Evolutionary conservation across 2,113 vertebrate genomes (phyloP), one percentile per base, ranked within the genome.

Genomic region (Pangasianodon gigas): DNA sequence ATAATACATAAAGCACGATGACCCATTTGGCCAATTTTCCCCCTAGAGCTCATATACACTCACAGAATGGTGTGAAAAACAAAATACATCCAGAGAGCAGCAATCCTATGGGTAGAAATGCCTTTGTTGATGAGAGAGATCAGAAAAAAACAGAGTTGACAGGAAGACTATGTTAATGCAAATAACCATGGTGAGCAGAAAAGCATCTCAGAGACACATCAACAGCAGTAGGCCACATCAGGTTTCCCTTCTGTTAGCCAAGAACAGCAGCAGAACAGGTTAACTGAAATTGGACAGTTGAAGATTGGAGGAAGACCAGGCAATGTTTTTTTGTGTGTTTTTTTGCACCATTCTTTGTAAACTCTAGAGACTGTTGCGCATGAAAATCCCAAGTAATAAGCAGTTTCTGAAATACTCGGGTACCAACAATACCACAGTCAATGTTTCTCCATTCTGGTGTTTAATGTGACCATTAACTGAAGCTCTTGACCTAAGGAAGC

Each of bases 391-490:
- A 37, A 37, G 37, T 71, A 71, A 37, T 37, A 6, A 37, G 14
- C n/a, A 71, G 24, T 65, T 65, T 65, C 60, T 11, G 60, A 65
- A 65, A 26, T 11, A 26, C 26, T 29, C 60, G 3, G 14, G 18
- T 26, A 21, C 56, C 56, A 58, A 21, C 19, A 5, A 21, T 58
- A 5, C 56, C 19, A 21, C 26, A 29, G 24, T 26, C 26, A 65
- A 62, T 62, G 21, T 9, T 65, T 65, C 26, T 95, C n/a, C 13
- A 14, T 69, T 69, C n/a, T 69, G 3, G 9, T 65, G 21, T 65
- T 65, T 26, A 65, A 65, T 26, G 6, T 65, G 3, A 67, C n/a
- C 65, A n/a, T 13, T 67, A n/a, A 67, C 65, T 67, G 65, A 67
- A 67, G 65, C 9, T 4, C 29, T n/a, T 67, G 2, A n/a, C 29